phyloP scores from a whole-genome alignment of 2,888 invertebrate genomes.

The Polydrusus pterygomalis region DNA sequence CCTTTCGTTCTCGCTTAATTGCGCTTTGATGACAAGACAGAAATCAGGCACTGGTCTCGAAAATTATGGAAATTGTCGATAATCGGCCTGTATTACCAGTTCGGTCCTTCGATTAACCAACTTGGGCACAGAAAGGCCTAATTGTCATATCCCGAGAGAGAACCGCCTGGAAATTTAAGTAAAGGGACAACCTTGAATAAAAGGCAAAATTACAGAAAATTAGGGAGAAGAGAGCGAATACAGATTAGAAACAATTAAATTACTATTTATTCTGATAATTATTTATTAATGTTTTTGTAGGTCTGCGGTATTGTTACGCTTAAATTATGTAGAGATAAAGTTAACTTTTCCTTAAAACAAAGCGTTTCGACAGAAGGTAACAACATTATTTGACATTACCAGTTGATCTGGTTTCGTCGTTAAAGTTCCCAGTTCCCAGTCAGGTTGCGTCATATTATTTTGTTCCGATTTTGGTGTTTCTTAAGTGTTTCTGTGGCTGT shows the following conservation, averaged over 20 bases:
- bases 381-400: no score
- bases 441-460: no score
- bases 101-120: conserved; percentile 33
- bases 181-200: neutral
- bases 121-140: conserved; percentile 19
- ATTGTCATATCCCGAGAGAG: conserved; percentile 34
- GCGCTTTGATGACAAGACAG: conserved; percentile 9
- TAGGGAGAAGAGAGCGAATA: neutral
- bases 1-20: conserved; percentile 1
- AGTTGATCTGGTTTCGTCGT: no score
- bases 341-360: no score
- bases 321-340: no score
- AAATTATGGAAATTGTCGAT: conserved; percentile 44
- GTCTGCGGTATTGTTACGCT: neutral
- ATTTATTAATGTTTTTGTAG: neutral
- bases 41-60: neutral
- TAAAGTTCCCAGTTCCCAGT: no score
- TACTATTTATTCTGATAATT: neutral
- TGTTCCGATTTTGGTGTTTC: no score
- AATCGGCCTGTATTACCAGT: conserved; percentile 40
- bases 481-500: no score
- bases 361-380: no score
- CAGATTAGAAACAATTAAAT: neutral
- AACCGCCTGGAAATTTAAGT: conserved; percentile 22
- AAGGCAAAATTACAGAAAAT: conserved; percentile 15